Evolutionary conservation across 2,797 vertebrate species (phyloP).

Genomic region (Sebastes alutus): DNA sequence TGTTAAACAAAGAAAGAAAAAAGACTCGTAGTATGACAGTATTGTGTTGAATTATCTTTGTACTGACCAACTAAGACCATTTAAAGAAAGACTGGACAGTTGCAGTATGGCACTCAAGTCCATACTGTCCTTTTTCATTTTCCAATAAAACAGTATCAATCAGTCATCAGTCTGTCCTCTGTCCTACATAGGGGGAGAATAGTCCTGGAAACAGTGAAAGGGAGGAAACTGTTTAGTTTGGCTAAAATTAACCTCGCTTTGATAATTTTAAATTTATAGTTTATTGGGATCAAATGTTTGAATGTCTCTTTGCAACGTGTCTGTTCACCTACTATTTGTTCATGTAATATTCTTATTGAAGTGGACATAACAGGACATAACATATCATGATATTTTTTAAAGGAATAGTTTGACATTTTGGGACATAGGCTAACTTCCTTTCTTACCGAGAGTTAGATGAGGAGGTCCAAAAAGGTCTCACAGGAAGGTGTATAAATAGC

Average conservation of each 20-base stretch:
- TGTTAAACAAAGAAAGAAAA: conserved; percentile 31
- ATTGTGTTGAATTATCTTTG: neutral
- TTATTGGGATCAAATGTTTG: neutral
- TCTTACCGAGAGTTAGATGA: neutral
- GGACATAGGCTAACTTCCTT: neutral
- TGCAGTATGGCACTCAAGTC: neutral
- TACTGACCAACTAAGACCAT: no score
- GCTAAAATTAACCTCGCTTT: neutral
- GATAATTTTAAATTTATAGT: neutral
- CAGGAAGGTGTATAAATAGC: no score
- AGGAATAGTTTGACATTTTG: neutral
- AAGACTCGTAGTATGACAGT: neutral
- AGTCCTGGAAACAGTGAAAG: neutral
- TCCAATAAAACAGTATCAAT: neutral
- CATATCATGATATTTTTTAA: neutral
- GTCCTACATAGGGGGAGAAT: neutral
- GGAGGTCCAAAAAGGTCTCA: neutral
- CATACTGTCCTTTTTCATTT: neutral
- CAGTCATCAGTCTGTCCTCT: neutral
- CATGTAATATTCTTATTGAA: neutral
- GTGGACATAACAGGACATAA: neutral
- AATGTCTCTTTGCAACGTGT: neutral
- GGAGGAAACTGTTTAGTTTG: neutral
- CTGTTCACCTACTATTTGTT: neutral
- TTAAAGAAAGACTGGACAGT: no score